Percentiles rank a stretch among this genome's conserved stretches.
Evolutionary conservation across 53 echinoderm and acorn worm genomes (phyloP).

Genomic region (Antedon mediterranea): DNA sequence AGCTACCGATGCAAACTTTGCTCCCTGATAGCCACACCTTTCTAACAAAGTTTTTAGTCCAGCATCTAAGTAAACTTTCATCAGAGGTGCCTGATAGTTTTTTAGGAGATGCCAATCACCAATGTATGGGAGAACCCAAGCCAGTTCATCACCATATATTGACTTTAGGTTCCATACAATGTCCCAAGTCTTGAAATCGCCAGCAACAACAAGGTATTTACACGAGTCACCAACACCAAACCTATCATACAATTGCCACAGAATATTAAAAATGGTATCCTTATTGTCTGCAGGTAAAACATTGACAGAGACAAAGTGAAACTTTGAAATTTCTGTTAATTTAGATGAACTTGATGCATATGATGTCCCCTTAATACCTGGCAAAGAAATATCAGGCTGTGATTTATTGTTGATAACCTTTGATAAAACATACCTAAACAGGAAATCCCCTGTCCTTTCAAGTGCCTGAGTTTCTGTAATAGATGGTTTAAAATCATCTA

Average conservation of each 20-base stretch:
- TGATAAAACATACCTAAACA: not conserved
- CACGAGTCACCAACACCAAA: slow-evolving; percentile 4
- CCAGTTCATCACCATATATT: slow-evolving; percentile 8
- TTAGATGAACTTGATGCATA: not conserved
- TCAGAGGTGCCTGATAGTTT: slow-evolving; percentile 13
- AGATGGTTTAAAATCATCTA: not conserved
- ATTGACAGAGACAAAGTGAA: slow-evolving; percentile 6
- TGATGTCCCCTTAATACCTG: not conserved
- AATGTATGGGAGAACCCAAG: slow-evolving; percentile 22
- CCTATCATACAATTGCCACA: not conserved
- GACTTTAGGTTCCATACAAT: slow-evolving; percentile 4
- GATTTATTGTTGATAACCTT: not conserved
- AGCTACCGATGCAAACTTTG: not conserved
- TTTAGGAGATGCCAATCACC: slow-evolving; percentile 32
- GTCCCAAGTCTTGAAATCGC: slow-evolving; percentile 20
- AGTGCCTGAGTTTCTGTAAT: not conserved
- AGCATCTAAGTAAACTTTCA: slow-evolving; percentile 45
- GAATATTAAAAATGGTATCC: slow-evolving; percentile 10
- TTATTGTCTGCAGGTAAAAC: slow-evolving; percentile 15
- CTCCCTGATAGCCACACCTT: not conserved
- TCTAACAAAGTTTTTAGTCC: slow-evolving; percentile 6
- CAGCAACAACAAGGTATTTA: slow-evolving; percentile 23
- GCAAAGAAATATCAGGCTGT: not conserved
- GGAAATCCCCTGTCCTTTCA: no score
- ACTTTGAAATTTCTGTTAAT: not conserved